These are phyloP conservation scores for Bombus haemorrhoidalis DNA, from an alignment of 1,140 invertebrate genomes.

Conservation along the genomic window DNA sequence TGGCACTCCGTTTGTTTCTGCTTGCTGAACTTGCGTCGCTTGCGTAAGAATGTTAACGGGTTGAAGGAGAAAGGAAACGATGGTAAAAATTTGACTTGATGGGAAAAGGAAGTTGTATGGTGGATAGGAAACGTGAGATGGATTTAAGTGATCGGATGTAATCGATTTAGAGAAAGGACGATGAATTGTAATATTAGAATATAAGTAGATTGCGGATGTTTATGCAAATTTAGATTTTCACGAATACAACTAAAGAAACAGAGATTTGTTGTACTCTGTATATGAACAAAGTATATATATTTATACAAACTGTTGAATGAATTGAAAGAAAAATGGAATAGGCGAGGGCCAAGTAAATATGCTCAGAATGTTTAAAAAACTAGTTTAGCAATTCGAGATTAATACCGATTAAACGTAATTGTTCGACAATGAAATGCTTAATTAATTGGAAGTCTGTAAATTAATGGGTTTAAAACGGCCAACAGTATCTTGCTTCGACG, in stretches of 20 bases:
- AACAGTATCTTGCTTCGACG: background rate
- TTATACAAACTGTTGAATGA: too few species aligned
- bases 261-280: too few species aligned
- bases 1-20: background rate
- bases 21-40: background rate
- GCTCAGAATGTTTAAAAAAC: too few species aligned
- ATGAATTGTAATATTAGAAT: background rate
- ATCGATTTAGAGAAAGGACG: background rate
- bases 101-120: background rate
- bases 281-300: too few species aligned
- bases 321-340: too few species aligned
- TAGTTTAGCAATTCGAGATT: too few species aligned
- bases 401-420: too few species aligned
- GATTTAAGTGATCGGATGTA: background rate
- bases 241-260: background rate
- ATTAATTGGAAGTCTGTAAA: background rate
- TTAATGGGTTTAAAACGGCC: background rate
- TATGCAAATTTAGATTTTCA: background rate
- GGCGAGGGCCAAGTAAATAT: too few species aligned
- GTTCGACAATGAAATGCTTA: too few species aligned
- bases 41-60: background rate
- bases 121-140: background rate
- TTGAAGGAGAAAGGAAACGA: too few species aligned
- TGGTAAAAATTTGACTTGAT: background rate
- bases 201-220: background rate